Conservation (phyloP, 2,888 invertebrate genomes). For the Synergus gifuensis region DNA sequence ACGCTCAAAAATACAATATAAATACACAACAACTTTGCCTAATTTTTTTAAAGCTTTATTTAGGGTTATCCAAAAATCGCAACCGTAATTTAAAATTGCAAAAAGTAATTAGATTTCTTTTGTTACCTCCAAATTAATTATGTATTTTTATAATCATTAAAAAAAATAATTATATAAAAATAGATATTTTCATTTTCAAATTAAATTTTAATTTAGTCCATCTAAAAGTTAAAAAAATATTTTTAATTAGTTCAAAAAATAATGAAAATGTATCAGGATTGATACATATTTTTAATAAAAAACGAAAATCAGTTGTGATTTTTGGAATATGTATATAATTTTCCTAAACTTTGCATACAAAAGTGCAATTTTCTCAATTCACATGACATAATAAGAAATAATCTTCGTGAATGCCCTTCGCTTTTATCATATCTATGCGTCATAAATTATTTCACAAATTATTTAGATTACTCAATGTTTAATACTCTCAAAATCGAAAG, state of each 20-base stretch:
- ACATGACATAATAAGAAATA: slow-evolving; percentile 35
- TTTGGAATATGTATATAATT: slow-evolving; percentile 51
- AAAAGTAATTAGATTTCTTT: neutral
- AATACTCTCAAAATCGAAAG: slow-evolving; percentile 48
- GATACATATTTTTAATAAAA: slow-evolving; percentile 20
- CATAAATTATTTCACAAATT: slow-evolving; percentile 36
- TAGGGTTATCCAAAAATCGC: slow-evolving; percentile 32
- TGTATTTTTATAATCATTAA: neutral
- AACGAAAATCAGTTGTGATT: slow-evolving; percentile 46
- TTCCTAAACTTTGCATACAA: slow-evolving; percentile 51
- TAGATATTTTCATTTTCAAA: neutral
- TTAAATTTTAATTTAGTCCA: neutral
- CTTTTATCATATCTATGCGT: neutral
- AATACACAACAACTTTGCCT: slow-evolving; percentile 41
- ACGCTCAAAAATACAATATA: slow-evolving; percentile 23
- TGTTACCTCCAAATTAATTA: neutral
- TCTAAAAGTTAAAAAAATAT: neutral
- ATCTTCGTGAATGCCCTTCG: slow-evolving; percentile 33
- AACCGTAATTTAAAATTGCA: slow-evolving; percentile 9
- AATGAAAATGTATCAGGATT: neutral
- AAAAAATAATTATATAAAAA: slow-evolving; percentile 11
- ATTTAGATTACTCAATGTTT: slow-evolving; percentile 38
- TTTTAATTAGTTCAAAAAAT: neutral
- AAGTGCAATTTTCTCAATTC: slow-evolving; percentile 28
- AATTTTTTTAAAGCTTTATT: slow-evolving; percentile 9